phyloP scores from a whole-genome alignment of 1,140 invertebrate genomes.

The Ectropis grisescens region DNA sequence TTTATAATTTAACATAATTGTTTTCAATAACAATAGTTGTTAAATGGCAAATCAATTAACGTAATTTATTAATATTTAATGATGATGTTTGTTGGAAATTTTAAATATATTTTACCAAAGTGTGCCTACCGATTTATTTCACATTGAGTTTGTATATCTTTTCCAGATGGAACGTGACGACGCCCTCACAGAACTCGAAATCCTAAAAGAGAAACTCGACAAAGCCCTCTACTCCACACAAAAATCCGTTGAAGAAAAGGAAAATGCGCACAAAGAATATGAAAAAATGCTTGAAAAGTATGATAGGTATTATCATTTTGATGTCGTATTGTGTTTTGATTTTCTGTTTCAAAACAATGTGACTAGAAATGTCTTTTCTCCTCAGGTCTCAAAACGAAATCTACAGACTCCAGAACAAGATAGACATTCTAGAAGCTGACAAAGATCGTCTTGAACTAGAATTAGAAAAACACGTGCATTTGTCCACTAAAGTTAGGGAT shows the following conservation, averaged over 20 bases:
- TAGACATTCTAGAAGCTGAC: constrained; percentile 89
- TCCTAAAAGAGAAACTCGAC: constrained; percentile 91
- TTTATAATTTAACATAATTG: too few relatives aligned
- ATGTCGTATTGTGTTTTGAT: constrained; percentile 44
- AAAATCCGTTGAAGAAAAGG: constrained; percentile 90
- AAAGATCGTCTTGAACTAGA: constrained; percentile 88
- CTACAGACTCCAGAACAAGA: constrained; percentile 87
- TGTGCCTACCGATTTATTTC: too few relatives aligned
- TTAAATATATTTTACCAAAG: too few relatives aligned
- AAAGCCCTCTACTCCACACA: constrained; percentile 84
- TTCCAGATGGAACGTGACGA: constrained; percentile 91
- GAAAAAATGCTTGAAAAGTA: constrained; percentile 94
- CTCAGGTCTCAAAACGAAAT: constrained; percentile 88
- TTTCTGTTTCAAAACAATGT: too few relatives aligned
- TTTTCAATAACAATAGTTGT: too few relatives aligned
- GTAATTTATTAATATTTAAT: too few relatives aligned
- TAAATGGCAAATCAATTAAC: too few relatives aligned
- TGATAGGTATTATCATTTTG: constrained; percentile 80
- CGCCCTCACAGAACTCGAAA: constrained; percentile 85
- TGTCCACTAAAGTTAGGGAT: constrained; percentile 85
- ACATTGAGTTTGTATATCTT: too few relatives aligned
- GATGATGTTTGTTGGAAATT: too few relatives aligned
- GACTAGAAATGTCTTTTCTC: constrained; percentile 18
- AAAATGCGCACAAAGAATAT: constrained; percentile 89
- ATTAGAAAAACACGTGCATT: constrained; percentile 85